Conservation (phyloP, 30 jellyfish, hydroid and myxozoan genomes). For the Aurelia sp. region DNA sequence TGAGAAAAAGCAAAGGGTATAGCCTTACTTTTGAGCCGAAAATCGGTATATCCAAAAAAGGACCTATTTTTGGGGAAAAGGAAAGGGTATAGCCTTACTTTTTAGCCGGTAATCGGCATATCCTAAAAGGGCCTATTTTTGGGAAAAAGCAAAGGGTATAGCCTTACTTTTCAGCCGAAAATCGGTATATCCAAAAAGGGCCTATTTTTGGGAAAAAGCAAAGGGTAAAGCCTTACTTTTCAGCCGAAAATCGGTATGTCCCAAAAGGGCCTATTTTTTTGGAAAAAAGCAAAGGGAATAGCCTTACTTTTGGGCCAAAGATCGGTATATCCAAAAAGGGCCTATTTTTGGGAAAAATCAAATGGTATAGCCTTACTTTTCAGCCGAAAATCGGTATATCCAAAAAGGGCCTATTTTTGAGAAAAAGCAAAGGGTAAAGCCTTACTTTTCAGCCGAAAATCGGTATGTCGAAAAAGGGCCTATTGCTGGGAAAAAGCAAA, state of each 20-base stretch:
- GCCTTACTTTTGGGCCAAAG: not conserved
- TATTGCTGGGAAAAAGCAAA: not conserved
- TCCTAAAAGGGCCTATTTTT: not conserved
- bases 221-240: too few species aligned
- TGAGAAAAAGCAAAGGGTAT: not conserved
- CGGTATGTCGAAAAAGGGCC: not conserved
- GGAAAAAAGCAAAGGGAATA: not conserved
- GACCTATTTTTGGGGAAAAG: not conserved
- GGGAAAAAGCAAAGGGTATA: too few species aligned
- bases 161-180: too few species aligned
- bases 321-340: not conserved
- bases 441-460: not conserved
- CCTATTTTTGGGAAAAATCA: not conserved
- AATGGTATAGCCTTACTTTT: not conserved
- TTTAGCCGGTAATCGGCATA: not conserved
- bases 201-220: too few species aligned
- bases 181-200: too few species aligned
- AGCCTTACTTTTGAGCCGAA: not conserved
- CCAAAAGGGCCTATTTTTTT: too few species aligned
- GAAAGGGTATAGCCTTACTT: not conserved
- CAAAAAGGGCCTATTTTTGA: not conserved
- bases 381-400: not conserved
- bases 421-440: conserved; percentile 15
- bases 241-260: too few species aligned
- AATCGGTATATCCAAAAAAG: not conserved